Base-by-base conservation (phyloP, 2,113 vertebrate species). In the Ochotona princeps region DNA sequence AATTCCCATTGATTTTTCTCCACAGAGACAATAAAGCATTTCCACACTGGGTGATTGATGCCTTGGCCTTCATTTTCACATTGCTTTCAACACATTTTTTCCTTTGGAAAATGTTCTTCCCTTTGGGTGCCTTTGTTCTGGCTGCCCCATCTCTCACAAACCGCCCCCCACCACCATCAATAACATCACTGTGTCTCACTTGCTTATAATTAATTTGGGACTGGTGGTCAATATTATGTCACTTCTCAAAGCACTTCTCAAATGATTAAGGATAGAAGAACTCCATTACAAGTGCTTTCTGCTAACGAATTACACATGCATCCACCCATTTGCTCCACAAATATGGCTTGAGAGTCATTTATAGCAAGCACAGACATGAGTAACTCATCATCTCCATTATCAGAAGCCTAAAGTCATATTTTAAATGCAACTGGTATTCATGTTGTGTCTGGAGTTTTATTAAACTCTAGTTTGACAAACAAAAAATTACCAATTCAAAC, bases 1-100 rank as follows among this genome's bases (percentile, higher is more conserved):
- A 88, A 70, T 82, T 61, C 65, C 54, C 65, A 70, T 32, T 94
- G 73, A 94, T 85, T 87, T 90, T 78, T 83, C 84, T 87, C 63
- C 21, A 23, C 7, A 54, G 60, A 86, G 66, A 87, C 38, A 90
- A 67, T 60, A 66, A 94, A 86, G 49, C 4, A 17, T 82, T 83
- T 80, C 35, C 35, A 30, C 60, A 35, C 60, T n/a, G 38, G 14
- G 5, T 82, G 63, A 61, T 69, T 5, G 6, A 18, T 76, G 61
- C 11, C 57, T 92, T 91, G 51, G 35, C 18, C 74, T 81, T 72
- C 1, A 21, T 57, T 67, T 66, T 61, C 35, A 76, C 86, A 65
- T 83, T 35, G 5, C 26, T 32, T 95, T 75, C 54, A 5, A 32
- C 70, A 9, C 49, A 72, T 76, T 72, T 70, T 49, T 93, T 94